These are phyloP conservation scores for Amazona vittata DNA, from an alignment of 2,113 vertebrate genomes.

Conservation along the genomic window DNA sequence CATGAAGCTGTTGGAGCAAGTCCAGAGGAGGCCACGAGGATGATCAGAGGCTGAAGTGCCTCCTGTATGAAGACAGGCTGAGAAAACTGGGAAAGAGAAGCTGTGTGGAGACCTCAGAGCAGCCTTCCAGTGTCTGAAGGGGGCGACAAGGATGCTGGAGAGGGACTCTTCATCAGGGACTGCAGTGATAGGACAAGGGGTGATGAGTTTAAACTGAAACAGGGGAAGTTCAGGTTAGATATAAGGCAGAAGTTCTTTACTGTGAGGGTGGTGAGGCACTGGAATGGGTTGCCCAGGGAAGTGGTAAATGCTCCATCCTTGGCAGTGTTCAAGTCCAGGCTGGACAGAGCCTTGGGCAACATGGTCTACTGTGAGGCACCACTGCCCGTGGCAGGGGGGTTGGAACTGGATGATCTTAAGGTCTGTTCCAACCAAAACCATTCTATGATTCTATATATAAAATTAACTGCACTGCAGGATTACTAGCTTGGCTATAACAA, in stretches of 20 bases:
- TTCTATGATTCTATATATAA: background rate
- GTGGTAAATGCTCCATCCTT: background rate
- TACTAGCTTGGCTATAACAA: background rate
- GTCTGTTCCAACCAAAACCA: background rate
- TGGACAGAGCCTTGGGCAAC: background rate
- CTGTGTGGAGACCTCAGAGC: fast-evolving
- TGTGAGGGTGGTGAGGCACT: too few species aligned
- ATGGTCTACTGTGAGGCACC: background rate
- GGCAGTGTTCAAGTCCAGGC: background rate
- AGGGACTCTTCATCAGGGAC: background rate
- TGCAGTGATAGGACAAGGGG: background rate
- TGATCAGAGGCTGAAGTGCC: background rate
- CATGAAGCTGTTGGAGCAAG: background rate
- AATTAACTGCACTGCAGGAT: background rate
- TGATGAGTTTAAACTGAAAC: too few species aligned
- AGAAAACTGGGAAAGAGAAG: background rate
- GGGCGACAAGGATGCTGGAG: background rate
- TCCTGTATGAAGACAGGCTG: background rate
- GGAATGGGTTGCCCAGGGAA: background rate
- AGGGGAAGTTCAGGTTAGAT: too few species aligned
- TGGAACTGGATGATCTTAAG: background rate
- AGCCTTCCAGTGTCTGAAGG: background rate
- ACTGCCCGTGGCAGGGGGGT: background rate
- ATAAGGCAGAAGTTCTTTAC: too few species aligned
- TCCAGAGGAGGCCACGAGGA: background rate